A percentile compares a stretch with the other conserved stretches of the same genome.
Conservation (phyloP, 2,797 vertebrate genomes). For the Odontamblyopus rebecca region DNA sequence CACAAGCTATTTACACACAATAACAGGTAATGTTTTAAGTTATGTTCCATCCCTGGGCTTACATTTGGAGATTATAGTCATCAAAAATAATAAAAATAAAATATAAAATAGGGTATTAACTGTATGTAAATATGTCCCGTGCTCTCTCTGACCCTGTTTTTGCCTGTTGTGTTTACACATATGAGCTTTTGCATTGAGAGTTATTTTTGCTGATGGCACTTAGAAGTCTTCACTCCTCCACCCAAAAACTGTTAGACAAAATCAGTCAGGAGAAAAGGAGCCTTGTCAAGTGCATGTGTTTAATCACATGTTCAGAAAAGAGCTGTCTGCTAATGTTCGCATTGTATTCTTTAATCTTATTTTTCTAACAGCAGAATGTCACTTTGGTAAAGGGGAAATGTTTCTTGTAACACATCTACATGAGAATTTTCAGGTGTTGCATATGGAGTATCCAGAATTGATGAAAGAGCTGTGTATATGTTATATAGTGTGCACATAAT, state of each 20-base stretch:
- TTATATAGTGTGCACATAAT: too few relatives aligned
- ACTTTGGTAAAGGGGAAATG: neutral
- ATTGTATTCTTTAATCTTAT: neutral
- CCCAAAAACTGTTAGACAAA: slow-evolving; percentile 18
- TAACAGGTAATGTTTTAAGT: neutral
- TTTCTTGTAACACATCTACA: neutral
- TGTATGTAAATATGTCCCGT: slow-evolving; percentile 16
- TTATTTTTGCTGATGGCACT: slow-evolving; percentile 23
- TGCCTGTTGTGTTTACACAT: slow-evolving; percentile 38
- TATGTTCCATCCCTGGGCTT: neutral
- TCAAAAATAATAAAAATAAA: neutral
- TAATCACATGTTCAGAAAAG: slow-evolving; percentile 16
- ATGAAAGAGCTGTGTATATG: too few relatives aligned
- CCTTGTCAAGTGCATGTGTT: slow-evolving; percentile 10
- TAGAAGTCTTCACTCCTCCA: slow-evolving; percentile 11
- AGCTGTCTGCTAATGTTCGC: neutral
- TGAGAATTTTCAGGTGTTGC: neutral
- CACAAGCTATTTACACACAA: neutral
- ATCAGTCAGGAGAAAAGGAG: slow-evolving; percentile 12
- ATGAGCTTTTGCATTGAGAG: slow-evolving; percentile 18
- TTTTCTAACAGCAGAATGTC: neutral
- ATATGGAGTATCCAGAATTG: neutral
- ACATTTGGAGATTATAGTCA: neutral
- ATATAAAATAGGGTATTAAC: neutral
- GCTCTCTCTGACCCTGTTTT: neutral